Conservation (phyloP, 2,888 invertebrate genomes). For the Drosophila kokeensis region DNA sequence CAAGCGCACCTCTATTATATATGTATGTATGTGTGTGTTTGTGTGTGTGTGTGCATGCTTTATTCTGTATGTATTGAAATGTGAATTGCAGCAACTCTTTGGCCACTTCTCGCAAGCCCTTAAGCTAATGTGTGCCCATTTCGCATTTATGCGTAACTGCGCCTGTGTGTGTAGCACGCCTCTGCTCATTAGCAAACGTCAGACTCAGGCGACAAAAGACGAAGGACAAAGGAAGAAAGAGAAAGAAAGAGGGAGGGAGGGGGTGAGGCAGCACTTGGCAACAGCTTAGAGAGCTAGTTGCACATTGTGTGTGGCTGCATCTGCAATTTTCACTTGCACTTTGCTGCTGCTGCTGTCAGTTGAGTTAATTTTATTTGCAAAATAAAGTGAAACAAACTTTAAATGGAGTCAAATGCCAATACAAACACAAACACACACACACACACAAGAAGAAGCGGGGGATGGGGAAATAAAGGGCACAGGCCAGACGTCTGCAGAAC, state of each 20-base stretch:
- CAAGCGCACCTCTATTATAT: constrained; percentile 1
- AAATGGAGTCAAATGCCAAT: constrained; percentile 81
- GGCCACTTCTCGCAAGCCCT: constrained; percentile 47
- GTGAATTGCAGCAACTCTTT: constrained; percentile 23
- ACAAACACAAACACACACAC: constrained; percentile 44
- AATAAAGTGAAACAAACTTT: constrained; percentile 81
- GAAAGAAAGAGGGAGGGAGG: background rate
- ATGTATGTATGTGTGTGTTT: background rate
- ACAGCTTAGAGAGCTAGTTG: constrained; percentile 46
- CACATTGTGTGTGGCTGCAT: constrained; percentile 36
- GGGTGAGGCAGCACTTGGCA: constrained; percentile 58
- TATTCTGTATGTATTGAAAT: constrained; percentile 2
- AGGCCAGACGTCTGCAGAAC: constrained; percentile 79
- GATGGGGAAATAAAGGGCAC: constrained; percentile 27
- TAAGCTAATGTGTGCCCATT: constrained; percentile 78
- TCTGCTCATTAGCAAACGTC: constrained; percentile 70
- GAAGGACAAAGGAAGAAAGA: constrained; percentile 20
- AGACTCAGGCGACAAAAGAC: constrained; percentile 28
- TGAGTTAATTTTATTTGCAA: constrained; percentile 81
- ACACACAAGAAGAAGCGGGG: background rate
- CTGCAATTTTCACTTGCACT: constrained; percentile 76
- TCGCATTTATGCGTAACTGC: constrained; percentile 73
- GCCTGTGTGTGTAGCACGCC: constrained; percentile 42
- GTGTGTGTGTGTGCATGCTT: background rate
- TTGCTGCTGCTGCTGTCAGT: constrained; percentile 64